Base-by-base conservation (phyloP, 2,113 vertebrate genomes). In the Diadophis punctatus region DNA sequence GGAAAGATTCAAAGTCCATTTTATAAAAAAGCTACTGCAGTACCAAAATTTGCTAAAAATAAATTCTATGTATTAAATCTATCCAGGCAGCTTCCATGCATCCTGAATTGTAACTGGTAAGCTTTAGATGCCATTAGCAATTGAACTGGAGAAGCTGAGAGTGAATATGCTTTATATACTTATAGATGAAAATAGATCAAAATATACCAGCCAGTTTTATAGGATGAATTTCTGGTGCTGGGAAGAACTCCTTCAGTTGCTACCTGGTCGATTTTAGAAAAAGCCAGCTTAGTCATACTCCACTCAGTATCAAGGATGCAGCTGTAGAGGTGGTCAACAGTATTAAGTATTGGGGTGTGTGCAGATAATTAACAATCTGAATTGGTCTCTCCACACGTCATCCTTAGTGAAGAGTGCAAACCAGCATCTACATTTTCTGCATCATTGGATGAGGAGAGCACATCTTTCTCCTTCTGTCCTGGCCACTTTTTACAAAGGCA, bases 21-120 rank as follows among this genome's bases (percentile, higher is more conserved):
- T 2, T 53, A 90, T 80, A 2, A 93, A 95, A 95, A 93, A 58
- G 22, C 27, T 91, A 89, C 84, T 93, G 90, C 23, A 63, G 1
- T 46, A 11, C n/a, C 89, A n/a, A 87, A 16, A 55, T 90, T 8
- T 89, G 5, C 51, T 92, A 92, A 90, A 49, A 92, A 86, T 56
- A 90, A 58, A 16, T 30, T 30, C 48, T 30, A 51, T 51, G 48
- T 30, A 87, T 16, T 43, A 25, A 34, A 55, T 4, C 39, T 56
- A 55, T 39, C 43, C 25, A 88, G 52, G 53, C 86, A 87, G 27
- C 52, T 88, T n/a, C 25, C 18, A 7, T 34, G 52, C 22, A 34
- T 27, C 1, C n/a, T 88, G 27, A 25, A 23, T 58, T 63, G 87
- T 51, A 91, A 12, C 55, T 34, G 30, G 22, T 34, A 87, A 51